Conservation (phyloP, 2,113 vertebrate genomes). For the Cnemophilus loriae region DNA sequence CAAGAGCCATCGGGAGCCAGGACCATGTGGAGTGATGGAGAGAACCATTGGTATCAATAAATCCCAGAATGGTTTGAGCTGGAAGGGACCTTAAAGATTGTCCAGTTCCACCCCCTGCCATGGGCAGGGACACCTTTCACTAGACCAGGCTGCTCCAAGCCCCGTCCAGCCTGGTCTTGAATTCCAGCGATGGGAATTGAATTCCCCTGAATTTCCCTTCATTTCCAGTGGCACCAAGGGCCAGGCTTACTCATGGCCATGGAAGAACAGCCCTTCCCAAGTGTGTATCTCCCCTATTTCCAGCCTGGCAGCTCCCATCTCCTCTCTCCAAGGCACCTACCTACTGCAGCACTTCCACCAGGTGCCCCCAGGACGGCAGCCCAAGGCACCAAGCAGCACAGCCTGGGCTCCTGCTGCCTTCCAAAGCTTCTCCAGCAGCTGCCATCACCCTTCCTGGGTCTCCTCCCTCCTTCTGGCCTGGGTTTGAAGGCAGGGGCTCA, state of each 20-base stretch:
- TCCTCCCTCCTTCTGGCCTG: background rate
- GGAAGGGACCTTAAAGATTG: background rate
- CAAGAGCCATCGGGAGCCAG: background rate
- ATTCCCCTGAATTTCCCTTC: background rate
- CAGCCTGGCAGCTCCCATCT: background rate
- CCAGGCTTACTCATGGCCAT: background rate
- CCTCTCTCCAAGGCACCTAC: background rate
- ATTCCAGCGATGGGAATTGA: background rate
- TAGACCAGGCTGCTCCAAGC: background rate
- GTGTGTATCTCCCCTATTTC: background rate
- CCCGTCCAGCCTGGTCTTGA: background rate
- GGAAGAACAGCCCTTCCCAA: background rate
- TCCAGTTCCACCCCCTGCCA: background rate
- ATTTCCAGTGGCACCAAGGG: fast-evolving
- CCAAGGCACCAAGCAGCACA: background rate
- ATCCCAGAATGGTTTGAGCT: background rate
- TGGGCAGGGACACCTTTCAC: background rate
- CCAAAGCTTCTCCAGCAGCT: background rate
- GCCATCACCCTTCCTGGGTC: background rate
- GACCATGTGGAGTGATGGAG: background rate
- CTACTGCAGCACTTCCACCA: background rate
- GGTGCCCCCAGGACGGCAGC: fast-evolving
- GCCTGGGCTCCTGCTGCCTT: background rate
- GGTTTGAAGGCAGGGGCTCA: background rate
- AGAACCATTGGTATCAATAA: fast-evolving